phyloP scores from a whole-genome alignment of 2,888 invertebrate species.

The Spodoptera picta region DNA sequence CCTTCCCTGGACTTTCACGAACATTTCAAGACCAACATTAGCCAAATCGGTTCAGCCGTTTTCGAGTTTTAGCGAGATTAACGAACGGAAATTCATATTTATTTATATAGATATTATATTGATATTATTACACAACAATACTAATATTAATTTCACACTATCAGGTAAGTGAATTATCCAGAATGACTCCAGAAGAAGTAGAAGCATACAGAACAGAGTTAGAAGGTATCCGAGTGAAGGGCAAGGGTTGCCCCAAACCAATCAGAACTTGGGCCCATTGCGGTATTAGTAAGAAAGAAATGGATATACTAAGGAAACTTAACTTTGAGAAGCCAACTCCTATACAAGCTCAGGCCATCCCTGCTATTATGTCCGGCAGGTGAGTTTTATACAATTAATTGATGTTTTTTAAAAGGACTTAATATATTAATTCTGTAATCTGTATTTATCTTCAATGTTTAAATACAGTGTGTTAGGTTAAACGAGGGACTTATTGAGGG shows the following conservation, averaged over 20 bases:
- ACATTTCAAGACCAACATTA: no score
- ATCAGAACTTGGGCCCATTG: slow-evolving; percentile 99
- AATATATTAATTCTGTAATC: no score
- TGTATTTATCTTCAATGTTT: no score
- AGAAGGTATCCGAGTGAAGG: slow-evolving; percentile 98
- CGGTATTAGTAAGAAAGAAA: slow-evolving; percentile 98
- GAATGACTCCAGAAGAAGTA: slow-evolving; percentile 96
- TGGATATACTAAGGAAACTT: slow-evolving; percentile 96
- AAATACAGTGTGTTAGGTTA: no score
- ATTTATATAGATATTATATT: no score
- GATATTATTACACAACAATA: no score
- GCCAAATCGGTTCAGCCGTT: no score
- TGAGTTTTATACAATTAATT: slow-evolving; percentile 49
- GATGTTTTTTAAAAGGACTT: no score
- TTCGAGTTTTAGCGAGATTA: no score
- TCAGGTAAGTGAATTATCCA: slow-evolving; percentile 97
- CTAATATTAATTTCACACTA: background rate
- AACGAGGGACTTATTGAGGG: no score
- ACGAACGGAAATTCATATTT: no score
- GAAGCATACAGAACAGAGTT: slow-evolving; percentile 95
- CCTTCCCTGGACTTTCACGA: no score
- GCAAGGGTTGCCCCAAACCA: slow-evolving; percentile 98
- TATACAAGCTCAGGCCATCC: slow-evolving; percentile 99
- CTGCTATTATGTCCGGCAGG: slow-evolving; percentile 98
- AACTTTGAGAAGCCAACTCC: slow-evolving; percentile 99